phyloP scores from a whole-genome alignment of 2,888 invertebrate species.

The Busseola fusca region DNA sequence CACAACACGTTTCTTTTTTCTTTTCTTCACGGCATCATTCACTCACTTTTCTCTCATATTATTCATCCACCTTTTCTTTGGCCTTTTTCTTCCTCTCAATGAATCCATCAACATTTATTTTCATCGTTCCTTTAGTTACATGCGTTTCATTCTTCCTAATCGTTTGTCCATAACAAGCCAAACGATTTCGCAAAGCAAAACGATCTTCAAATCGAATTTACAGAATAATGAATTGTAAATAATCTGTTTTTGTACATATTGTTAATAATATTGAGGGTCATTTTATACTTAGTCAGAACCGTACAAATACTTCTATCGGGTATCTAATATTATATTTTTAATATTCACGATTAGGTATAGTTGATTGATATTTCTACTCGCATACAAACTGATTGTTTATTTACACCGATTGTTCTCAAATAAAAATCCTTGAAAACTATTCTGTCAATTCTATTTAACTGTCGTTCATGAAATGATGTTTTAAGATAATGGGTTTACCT shows the following conservation, averaged over 20 bases:
- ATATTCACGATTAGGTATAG: slow-evolving; percentile 1
- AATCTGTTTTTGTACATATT: background rate
- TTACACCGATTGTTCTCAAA: slow-evolving; percentile 4
- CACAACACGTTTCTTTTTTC: background rate
- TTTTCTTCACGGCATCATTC: background rate
- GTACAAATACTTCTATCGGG: background rate
- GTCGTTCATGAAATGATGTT: background rate
- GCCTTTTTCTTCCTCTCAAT: background rate
- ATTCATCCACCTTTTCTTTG: background rate
- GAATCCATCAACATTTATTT: background rate
- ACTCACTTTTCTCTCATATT: background rate
- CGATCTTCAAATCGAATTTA: background rate
- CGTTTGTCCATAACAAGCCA: background rate
- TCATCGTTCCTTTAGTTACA: background rate
- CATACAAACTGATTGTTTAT: background rate
- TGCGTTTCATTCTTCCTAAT: background rate
- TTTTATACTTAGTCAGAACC: background rate
- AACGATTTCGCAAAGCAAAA: no score
- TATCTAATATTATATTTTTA: slow-evolving; percentile 8
- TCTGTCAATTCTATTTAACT: background rate
- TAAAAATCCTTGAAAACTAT: background rate
- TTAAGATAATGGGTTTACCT: background rate
- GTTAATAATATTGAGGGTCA: background rate
- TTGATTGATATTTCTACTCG: slow-evolving; percentile 5
- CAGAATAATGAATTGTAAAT: background rate